These are phyloP conservation scores for Galaxea fascicularis DNA, from an alignment of 92 coral and sea anemone species.

Conservation along the genomic window DNA sequence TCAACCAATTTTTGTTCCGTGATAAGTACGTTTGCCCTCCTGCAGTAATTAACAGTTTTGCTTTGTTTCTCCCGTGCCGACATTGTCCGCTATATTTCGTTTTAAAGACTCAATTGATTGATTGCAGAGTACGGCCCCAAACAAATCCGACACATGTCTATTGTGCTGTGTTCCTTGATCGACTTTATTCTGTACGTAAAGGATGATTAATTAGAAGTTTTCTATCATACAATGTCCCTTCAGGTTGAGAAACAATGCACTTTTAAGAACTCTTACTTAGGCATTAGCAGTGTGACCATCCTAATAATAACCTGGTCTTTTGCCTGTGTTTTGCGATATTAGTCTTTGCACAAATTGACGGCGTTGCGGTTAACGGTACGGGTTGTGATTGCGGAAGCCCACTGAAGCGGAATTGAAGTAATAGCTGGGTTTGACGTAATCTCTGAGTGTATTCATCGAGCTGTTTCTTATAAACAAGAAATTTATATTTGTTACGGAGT, in stretches of 20 bases:
- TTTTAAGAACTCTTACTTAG: slow-evolving; percentile 14
- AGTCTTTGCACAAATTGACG: not conserved
- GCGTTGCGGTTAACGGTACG: not conserved
- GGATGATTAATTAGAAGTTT: slow-evolving; percentile 43
- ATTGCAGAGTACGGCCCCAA: not conserved
- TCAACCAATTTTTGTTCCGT: no score
- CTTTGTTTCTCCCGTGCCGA: no score
- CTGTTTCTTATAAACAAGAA: not conserved
- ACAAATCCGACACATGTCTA: slow-evolving; percentile 9
- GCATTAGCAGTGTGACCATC: not conserved
- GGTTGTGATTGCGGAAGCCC: not conserved
- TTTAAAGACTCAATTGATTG: no score
- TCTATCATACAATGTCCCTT: slow-evolving; percentile 21
- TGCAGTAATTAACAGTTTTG: no score
- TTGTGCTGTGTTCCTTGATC: slow-evolving; percentile 32
- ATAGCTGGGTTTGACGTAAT: slow-evolving; percentile 20
- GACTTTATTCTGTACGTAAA: not conserved
- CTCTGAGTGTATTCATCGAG: not conserved
- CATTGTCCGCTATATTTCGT: no score
- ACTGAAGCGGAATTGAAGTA: slow-evolving; percentile 2
- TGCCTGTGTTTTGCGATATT: not conserved
- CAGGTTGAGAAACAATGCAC: not conserved
- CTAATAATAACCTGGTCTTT: not conserved
- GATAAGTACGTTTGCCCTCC: no score
- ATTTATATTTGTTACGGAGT: not conserved